These are phyloP conservation scores for Diadegma fenestrale DNA, from an alignment of 2,888 invertebrate genomes.

Conservation along the genomic window DNA sequence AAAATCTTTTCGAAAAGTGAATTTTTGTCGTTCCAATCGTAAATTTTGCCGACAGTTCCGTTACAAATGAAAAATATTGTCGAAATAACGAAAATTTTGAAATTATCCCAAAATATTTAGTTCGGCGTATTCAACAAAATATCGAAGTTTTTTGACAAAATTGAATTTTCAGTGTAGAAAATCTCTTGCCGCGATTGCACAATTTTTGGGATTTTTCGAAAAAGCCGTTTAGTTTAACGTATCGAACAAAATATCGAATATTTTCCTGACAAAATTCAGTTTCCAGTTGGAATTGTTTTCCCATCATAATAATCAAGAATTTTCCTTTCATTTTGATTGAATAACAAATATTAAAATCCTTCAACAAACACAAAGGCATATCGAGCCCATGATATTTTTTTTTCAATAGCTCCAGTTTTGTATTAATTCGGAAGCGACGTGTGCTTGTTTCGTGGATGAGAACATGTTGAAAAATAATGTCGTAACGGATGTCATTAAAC, in stretches of 20 bases:
- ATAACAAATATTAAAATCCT: not conserved
- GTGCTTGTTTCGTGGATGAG: not conserved
- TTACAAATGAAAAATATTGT: too few species aligned
- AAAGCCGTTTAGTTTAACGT: too few species aligned
- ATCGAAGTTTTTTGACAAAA: too few species aligned
- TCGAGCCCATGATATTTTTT: not conserved
- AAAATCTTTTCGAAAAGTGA: too few species aligned
- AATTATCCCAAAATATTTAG: too few species aligned
- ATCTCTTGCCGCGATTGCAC: too few species aligned
- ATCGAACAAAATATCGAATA: not conserved
- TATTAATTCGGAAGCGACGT: not conserved
- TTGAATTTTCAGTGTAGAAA: too few species aligned
- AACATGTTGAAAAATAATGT: slow-evolving; percentile 30
- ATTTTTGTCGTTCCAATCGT: too few species aligned
- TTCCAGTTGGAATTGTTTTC: not conserved
- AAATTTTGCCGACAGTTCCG: too few species aligned
- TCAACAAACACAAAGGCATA: not conserved
- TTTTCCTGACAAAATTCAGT: not conserved
- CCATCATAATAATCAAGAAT: not conserved
- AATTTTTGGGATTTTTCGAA: too few species aligned
- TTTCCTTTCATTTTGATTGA: not conserved
- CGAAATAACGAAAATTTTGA: too few species aligned
- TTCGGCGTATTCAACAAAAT: too few species aligned
- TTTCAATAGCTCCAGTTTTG: not conserved
- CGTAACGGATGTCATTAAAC: slow-evolving; percentile 46